Evolutionary conservation across 2,113 vertebrate species (phyloP).

Genomic region (Calyptomena viridis): DNA sequence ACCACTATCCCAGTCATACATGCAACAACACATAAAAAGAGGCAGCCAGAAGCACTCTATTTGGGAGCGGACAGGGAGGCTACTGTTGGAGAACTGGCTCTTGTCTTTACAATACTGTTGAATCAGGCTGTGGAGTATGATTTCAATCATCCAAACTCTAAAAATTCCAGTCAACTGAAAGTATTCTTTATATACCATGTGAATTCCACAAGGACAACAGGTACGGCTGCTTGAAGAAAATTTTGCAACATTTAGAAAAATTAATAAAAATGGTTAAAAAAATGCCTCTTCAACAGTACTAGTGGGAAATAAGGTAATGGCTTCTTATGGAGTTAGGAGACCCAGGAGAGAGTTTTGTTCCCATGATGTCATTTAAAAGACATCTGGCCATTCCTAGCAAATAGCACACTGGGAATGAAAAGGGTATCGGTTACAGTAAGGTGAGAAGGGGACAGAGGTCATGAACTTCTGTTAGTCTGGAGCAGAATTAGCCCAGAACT

Average conservation of each 20-base stretch:
- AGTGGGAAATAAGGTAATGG: not conserved
- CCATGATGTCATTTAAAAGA: not conserved
- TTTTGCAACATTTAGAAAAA: not conserved
- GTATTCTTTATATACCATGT: not conserved
- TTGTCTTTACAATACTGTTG: not conserved
- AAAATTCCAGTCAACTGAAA: not conserved
- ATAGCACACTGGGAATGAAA: constrained; percentile 5
- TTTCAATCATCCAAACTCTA: not conserved
- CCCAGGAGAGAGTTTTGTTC: not conserved
- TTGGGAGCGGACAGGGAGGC: not conserved
- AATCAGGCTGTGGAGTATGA: not conserved
- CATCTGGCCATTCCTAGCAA: constrained; percentile 6
- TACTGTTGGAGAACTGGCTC: not conserved
- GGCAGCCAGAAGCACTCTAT: not conserved
- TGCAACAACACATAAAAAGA: constrained; percentile 32
- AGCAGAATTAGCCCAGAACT: constrained; percentile 1
- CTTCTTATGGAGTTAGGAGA: not conserved
- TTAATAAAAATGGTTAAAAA: not conserved
- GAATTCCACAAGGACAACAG: not conserved
- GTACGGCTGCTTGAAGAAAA: not conserved
- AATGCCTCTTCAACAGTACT: not conserved
- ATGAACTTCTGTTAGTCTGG: not conserved
- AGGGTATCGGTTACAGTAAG: constrained; percentile 36
- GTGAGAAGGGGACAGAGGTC: constrained; percentile 47
- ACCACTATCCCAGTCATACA: constrained; percentile 36